Evolutionary conservation across 1,140 invertebrate species (phyloP).

Genomic region (Drosophila insularis): DNA sequence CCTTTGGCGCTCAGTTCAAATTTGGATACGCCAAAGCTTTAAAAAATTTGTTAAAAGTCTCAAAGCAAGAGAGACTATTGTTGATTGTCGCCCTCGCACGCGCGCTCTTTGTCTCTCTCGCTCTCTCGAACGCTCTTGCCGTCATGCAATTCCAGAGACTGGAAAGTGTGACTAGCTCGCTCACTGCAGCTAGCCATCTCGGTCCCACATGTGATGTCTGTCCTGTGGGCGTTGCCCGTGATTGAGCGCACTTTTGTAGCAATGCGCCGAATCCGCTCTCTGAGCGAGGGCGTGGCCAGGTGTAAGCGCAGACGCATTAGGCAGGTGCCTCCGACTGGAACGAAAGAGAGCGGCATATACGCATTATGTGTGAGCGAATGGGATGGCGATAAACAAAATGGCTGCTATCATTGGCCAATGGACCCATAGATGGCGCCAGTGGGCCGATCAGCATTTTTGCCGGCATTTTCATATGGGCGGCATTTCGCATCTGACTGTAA

Average conservation of each 20-base stretch:
- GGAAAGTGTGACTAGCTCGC: slow-evolving; percentile 34
- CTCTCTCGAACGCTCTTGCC: background rate
- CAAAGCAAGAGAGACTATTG: slow-evolving; percentile 14
- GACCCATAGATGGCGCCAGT: slow-evolving; percentile 75
- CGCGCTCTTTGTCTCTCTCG: slow-evolving; percentile 9
- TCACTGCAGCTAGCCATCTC: slow-evolving; percentile 37
- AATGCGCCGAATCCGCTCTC: slow-evolving; percentile 66
- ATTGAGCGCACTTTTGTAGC: slow-evolving; percentile 37
- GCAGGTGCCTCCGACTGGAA: slow-evolving; percentile 65
- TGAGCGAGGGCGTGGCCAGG: slow-evolving; percentile 72
- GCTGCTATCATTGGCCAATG: slow-evolving; percentile 73
- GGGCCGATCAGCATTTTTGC: slow-evolving; percentile 26
- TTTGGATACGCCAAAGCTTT: slow-evolving; percentile 35
- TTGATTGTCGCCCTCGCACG: slow-evolving; percentile 17
- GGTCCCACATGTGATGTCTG: slow-evolving; percentile 36
- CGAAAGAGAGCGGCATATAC: slow-evolving; percentile 43
- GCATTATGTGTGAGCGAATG: slow-evolving; percentile 4
- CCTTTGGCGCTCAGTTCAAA: slow-evolving; percentile 49
- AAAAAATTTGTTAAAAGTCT: slow-evolving; percentile 38
- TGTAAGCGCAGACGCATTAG: slow-evolving; percentile 57
- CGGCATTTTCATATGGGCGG: slow-evolving; percentile 39
- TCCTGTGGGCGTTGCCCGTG: slow-evolving; percentile 53
- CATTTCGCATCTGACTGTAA: slow-evolving; percentile 37
- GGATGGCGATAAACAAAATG: slow-evolving; percentile 77
- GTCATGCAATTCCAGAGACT: slow-evolving; percentile 31